Evolutionary conservation across 2,113 vertebrate species (phyloP), one percentile per base, ranked within the genome.

Genomic region (Aegithalos caudatus): DNA sequence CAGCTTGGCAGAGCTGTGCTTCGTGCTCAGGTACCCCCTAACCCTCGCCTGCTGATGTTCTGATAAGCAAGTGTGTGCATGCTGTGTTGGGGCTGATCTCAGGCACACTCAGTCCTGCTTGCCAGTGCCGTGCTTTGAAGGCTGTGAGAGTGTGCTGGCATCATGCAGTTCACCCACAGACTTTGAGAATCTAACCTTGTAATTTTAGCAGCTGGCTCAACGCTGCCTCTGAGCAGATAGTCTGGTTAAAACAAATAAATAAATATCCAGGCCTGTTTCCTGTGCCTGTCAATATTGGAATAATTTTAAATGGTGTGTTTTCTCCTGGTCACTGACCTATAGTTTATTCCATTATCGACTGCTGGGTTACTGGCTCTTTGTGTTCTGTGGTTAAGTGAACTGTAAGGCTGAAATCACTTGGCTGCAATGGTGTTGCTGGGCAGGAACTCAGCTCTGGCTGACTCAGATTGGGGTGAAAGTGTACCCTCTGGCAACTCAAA

Each of bases 301-400:
- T 95, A 88, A 86, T 84, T 96, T 66, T 95, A 96, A 97, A 92
- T 95, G 82, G 92, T 95, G 88, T 94, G 86, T 95, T 96, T 96
- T 97, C 80, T 94, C 77, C 88, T 94, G 95, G 93, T 94, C 92
- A 33, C 88, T 96, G 95, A 96, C 95, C 96, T 95, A 86, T 93
- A 71, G 96, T 95, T 95, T 97, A 94, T 97, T 94, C 94, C 91
- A 94, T 96, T 97, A 96, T 92, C 20, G 57, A 93, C 92, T 94
- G 95, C 94, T 86, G 95, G 86, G 88, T 94, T 97, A 76, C 86
- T 95, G 93, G 94, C 94, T 94, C 90, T 94, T 84, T 88, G 73
- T 85, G 10, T 72, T 76, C 86, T 71, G 88, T 77, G 92, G 88
- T 57, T 78, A 92, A 96, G 93, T 88, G 94, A 95, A 81, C 90